Base-by-base conservation (phyloP, 2,888 invertebrate species). In the Temnothorax rugatulus region DNA sequence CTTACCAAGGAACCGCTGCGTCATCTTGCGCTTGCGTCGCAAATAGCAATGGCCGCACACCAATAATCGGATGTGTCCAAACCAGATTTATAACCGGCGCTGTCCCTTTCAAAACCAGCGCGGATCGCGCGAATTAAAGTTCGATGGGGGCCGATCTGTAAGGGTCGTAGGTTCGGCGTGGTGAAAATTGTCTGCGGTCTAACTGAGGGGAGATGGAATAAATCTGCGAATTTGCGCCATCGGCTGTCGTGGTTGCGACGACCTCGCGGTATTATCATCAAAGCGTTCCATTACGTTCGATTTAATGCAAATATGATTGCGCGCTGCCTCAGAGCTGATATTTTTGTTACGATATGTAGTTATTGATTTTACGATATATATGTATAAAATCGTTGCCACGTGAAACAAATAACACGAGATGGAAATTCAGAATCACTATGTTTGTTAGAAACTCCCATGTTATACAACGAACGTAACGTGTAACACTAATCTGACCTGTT, bases 1-100 rank as follows among this genome's bases (percentile, higher is more conserved):
- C 90, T 89, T 74, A 63, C 84, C 89, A 92, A 92, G 92, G 87
- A 93, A 89, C 88, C 90, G 86, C 87, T 92, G 92, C 91, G 92
- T 93, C 93, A 93, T 93, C 90, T 90, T 85, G 90, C 88, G 90
- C 91, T 91, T 91, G 92, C 91, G 92, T 92, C 92, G 91, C 92
- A 91, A 92, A 92, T 93, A 91, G 91, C 86, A 87, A 59, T 82
- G 85, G 85, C 87, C 91, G 89, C 90, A 89, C 57, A 91, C 92
- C 93, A 92, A 93, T 93, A 93, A 93, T 93, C 93, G 92, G 91
- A 92, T 91, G 87, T 88, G 90, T 92, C 91, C 87, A 82, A 85
- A 73, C 52, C 41, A 87, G 90, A 93, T 93, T 93, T 93, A 93
- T 90, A 75, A 85, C 84, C 21, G 77, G 50, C 38, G 68, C 81